These are phyloP conservation scores for Saguinus imperator DNA, from an alignment of 2,113 vertebrate species.

Conservation along the genomic window DNA sequence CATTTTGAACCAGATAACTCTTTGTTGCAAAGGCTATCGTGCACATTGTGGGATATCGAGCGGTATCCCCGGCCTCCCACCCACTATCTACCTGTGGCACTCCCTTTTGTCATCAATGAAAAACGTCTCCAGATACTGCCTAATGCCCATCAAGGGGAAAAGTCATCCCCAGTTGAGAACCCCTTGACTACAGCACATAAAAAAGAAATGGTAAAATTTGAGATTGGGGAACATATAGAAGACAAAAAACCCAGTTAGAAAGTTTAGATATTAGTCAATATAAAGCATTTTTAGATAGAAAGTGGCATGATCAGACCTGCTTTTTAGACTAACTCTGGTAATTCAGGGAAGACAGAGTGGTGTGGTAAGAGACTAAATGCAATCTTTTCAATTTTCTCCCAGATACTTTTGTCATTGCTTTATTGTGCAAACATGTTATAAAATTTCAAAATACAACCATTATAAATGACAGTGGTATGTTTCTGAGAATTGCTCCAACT, in stretches of 20 bases:
- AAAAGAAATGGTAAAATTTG: not conserved
- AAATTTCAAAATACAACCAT: constrained; percentile 30
- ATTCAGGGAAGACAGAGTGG: not conserved
- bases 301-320: not conserved
- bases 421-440: not conserved
- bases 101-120: not conserved
- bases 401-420: not conserved
- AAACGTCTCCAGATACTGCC: not conserved
- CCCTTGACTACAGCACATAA: not conserved
- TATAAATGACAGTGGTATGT: not conserved
- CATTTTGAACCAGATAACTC: not conserved
- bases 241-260: not conserved
- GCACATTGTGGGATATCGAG: not conserved
- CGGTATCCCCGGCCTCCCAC: not conserved
- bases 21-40: not conserved
- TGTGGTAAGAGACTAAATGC: not conserved
- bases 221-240: not conserved
- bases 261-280: not conserved
- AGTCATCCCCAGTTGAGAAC: not conserved
- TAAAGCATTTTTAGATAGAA: not conserved
- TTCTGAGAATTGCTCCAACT: not conserved
- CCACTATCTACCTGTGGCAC: not conserved
- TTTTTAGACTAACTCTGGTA: not conserved
- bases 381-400: not conserved
- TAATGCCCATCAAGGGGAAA: not conserved